Evolutionary conservation across 2,113 vertebrate species (phyloP).

Genomic region (Hipposideros armiger): DNA sequence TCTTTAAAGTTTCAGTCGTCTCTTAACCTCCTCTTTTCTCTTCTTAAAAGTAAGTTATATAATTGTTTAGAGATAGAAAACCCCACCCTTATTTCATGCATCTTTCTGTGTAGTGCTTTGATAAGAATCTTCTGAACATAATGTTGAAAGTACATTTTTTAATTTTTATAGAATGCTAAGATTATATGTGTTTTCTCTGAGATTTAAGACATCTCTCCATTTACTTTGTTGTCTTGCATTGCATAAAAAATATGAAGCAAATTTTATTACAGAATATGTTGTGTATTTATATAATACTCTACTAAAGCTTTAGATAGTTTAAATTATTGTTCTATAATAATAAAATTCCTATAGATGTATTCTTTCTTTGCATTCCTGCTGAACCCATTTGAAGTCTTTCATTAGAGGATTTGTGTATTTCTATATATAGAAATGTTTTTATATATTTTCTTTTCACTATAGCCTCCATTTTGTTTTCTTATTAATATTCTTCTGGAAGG

Average conservation of each 20-base stretch:
- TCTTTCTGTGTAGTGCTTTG: not conserved
- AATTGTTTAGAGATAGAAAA: not conserved
- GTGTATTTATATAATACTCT: not conserved
- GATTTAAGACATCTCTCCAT: not conserved
- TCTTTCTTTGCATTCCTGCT: not conserved
- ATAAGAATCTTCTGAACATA: not conserved
- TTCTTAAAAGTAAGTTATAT: not conserved
- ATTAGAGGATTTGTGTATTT: not conserved
- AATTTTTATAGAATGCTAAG: not conserved
- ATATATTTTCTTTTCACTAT: not conserved
- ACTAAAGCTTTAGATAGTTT: not conserved
- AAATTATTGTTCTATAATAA: not conserved
- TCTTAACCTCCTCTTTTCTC: not conserved
- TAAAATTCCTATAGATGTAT: not conserved
- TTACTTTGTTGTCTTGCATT: not conserved
- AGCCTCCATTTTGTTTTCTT: not conserved
- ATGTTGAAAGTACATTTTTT: not conserved
- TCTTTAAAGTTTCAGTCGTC: not conserved
- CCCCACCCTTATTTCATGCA: not conserved
- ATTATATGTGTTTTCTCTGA: not conserved
- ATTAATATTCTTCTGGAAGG: not conserved
- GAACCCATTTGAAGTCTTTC: not conserved
- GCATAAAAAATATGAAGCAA: not conserved
- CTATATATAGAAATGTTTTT: not conserved
- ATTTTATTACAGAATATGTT: not conserved